phyloP scores from a whole-genome alignment of 2,113 vertebrate genomes.

The Microcebus ravelobensis region DNA sequence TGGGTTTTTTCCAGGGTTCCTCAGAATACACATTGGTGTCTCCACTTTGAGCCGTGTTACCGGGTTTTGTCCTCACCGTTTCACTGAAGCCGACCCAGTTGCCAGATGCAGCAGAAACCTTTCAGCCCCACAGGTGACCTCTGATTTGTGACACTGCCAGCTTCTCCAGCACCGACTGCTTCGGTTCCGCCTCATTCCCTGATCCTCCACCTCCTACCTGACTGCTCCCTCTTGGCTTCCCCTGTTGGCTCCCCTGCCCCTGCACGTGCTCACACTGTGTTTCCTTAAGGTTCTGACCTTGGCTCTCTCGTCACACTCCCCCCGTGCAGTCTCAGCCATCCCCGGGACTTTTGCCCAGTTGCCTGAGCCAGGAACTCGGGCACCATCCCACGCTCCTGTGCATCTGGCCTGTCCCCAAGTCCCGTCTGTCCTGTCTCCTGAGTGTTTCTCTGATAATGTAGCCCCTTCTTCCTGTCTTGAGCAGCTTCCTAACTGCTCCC shows the following conservation, averaged over 20 bases:
- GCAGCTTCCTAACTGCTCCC: background rate
- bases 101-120: background rate
- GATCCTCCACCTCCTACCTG: background rate
- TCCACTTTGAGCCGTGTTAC: background rate
- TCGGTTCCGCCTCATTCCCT: background rate
- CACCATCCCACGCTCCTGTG: background rate
- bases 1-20: background rate
- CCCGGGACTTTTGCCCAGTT: background rate
- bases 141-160: background rate
- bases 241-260: background rate
- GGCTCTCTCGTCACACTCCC: background rate
- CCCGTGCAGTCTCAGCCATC: too few species aligned
- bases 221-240: background rate
- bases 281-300: background rate
- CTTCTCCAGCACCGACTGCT: background rate
- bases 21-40: background rate
- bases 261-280: background rate
- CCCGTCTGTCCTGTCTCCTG: background rate
- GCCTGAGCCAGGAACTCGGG: background rate
- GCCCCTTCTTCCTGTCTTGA: background rate
- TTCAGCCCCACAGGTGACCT: background rate
- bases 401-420: background rate
- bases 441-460: background rate
- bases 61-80: background rate
- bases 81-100: background rate